These are phyloP conservation scores for Burhinus oedicnemus DNA, from an alignment of 2,113 vertebrate genomes.

Conservation along the genomic window DNA sequence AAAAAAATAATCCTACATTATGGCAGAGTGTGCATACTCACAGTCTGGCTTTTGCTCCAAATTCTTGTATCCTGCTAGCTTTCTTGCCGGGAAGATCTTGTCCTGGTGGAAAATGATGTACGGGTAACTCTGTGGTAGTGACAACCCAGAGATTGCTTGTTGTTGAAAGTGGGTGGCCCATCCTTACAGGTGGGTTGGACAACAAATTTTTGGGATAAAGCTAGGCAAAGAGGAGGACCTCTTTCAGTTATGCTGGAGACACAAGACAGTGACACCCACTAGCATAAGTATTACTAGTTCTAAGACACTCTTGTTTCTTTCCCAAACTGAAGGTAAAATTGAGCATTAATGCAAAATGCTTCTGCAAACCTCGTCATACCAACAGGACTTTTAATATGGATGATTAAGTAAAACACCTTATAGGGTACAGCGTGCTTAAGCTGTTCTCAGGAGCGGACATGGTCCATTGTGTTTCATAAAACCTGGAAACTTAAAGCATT, in stretches of 20 bases:
- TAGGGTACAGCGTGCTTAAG: neutral
- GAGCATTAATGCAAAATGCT: neutral
- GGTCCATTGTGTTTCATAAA: conserved; percentile 43
- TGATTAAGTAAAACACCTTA: neutral
- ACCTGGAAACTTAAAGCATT: neutral
- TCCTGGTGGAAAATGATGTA: neutral
- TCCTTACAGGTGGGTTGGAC: neutral
- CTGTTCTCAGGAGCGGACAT: neutral
- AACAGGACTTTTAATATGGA: neutral
- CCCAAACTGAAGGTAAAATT: conserved; percentile 5
- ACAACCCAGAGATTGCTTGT: neutral
- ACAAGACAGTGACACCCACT: neutral
- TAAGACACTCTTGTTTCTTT: neutral
- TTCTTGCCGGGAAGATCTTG: neutral
- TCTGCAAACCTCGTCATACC: neutral
- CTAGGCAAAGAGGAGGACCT: neutral
- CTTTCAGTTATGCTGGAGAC: neutral
- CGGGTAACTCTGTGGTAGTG: neutral
- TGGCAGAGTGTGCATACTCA: neutral
- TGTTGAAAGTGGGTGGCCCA: neutral
- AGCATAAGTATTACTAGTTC: neutral
- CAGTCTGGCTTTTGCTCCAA: neutral
- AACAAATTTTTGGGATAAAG: neutral
- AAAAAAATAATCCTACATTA: neutral
- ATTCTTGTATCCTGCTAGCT: neutral